A percentile compares a stretch with the other conserved stretches of the same genome.
phyloP scores from a whole-genome alignment of 2,113 vertebrate species.

The Craseonycteris thonglongyai region DNA sequence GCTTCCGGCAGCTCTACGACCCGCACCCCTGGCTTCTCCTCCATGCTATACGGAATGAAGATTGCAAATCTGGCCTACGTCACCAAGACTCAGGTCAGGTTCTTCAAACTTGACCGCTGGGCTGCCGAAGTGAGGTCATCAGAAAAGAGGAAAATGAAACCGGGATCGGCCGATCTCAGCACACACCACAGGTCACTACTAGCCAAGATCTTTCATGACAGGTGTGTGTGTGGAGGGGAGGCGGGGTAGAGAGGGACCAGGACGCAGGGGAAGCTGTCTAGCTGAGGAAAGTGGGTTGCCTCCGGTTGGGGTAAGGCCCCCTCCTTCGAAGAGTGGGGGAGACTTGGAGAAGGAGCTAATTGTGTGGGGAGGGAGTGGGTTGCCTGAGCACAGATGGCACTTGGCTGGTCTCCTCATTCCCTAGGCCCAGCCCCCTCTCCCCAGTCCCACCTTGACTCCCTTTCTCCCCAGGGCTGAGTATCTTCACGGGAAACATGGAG shows the following conservation, averaged over 20 bases:
- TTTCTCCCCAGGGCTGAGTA: conserved; percentile 76
- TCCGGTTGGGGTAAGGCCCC: background rate
- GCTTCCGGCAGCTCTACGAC: conserved; percentile 74
- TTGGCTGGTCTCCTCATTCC: background rate
- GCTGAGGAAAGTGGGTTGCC: background rate
- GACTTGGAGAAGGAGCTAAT: background rate
- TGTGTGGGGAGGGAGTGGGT: too few relatives aligned
- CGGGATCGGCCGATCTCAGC: conserved; percentile 41
- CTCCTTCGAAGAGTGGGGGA: background rate
- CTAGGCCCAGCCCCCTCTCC: background rate
- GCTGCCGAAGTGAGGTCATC: background rate
- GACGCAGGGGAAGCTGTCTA: background rate
- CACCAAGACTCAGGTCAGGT: conserved; percentile 52
- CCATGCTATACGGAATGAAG: conserved; percentile 77
- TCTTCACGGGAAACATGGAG: conserved; percentile 79
- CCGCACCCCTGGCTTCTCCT: conserved; percentile 82
- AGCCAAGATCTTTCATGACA: conserved; percentile 65
- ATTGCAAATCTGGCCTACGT: conserved; percentile 54
- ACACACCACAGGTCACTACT: conserved; percentile 65
- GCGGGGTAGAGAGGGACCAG: background rate
- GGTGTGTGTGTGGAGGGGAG: background rate
- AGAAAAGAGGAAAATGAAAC: conserved; percentile 45
- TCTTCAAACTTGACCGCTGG: conserved; percentile 70
- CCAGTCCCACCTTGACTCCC: background rate
- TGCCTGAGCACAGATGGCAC: background rate